Evolutionary conservation across 2,797 vertebrate species (phyloP), one percentile per base, ranked within the genome.

Genomic region (Karalla daura): DNA sequence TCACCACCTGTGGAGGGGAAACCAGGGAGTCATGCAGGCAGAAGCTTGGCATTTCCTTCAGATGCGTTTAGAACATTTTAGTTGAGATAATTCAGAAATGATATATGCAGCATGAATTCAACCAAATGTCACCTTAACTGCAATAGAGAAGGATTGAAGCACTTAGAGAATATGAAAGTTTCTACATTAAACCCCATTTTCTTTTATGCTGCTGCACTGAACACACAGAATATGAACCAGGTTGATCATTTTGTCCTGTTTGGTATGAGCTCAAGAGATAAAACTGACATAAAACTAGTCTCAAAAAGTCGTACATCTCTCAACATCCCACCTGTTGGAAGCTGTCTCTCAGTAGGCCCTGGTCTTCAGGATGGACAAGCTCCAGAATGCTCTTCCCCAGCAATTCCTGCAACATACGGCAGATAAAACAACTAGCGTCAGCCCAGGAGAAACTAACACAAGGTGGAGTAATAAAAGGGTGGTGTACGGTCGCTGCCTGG

Each of bases 351-450:
- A 99, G 76, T 63, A 98, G 93, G 46, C 96, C 94, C 17, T 98
- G 96, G 80, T 99, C 98, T 80, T 99, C 98, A 0, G 93, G 96
- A 63, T 99, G 96, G 63, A 96, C 94, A 5, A 99, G 91, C 37
- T 99, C 97, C 10, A 99, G 90, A 52, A 99, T 94, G 79, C 93
- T 96, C 77, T 99, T 99, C 36, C 98, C 98, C 87, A 99, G 84
- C 35, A 99, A 93, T 8, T 99, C 98, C 98, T 99, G 61, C 6
- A 67, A 53, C 5, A 70, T 12, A 74, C 4, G 75, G 15, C 13
- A 74, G 7, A 83, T 4, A 43, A 49, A 0, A 62, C n/a, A 63
- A 25, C 0, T 20, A 20, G 2, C 2, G n/a, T 70, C 41, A 69
- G 8, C 13, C 7, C 1, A 23, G 7, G 58, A 47, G 11, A 37